phyloP scores from a whole-genome alignment of 2,113 vertebrate species.

The Antechinus flavipes region DNA sequence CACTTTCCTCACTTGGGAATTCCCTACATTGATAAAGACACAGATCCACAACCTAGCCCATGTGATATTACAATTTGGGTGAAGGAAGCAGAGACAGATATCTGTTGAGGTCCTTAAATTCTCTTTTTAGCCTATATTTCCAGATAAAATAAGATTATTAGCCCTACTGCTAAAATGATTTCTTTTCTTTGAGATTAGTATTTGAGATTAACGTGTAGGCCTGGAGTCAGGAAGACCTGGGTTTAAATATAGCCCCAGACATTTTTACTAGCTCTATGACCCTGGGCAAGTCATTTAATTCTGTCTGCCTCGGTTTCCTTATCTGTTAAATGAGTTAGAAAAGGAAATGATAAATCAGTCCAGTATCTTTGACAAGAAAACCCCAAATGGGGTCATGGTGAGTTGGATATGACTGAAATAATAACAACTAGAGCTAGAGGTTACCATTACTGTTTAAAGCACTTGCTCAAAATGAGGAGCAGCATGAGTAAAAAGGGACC shows the following conservation, averaged over 20 bases:
- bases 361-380: background rate
- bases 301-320: background rate
- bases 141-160: background rate
- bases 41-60: background rate
- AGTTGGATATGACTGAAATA: background rate
- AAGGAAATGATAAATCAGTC: background rate
- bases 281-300: background rate
- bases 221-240: background rate
- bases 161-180: background rate
- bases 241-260: background rate
- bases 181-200: background rate
- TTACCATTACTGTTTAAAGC: background rate
- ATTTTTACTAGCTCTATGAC: background rate
- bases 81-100: background rate
- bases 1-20: background rate
- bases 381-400: background rate
- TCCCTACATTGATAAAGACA: background rate
- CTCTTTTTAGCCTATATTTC: background rate
- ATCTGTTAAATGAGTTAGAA: background rate
- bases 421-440: background rate
- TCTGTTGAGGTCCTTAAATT: background rate
- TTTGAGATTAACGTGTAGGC: background rate
- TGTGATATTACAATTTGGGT: background rate
- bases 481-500: background rate
- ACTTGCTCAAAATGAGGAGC: background rate